These are phyloP conservation scores for Phataginus tricuspis DNA, from an alignment of 2,797 vertebrate species.

Conservation along the genomic window DNA sequence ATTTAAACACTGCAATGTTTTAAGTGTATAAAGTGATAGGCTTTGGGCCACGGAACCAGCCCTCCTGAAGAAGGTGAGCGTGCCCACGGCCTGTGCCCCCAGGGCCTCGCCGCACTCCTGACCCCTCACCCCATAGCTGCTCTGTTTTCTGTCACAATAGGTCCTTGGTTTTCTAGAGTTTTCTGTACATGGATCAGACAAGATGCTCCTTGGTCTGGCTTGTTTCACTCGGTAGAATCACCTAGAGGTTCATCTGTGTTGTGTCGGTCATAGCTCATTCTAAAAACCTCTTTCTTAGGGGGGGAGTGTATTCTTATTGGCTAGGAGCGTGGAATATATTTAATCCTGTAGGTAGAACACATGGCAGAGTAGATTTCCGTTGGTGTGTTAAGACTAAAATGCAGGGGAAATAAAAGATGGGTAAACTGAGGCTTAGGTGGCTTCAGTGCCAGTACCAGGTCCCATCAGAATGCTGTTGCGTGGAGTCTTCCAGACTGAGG, in stretches of 20 bases:
- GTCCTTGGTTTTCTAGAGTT: not conserved
- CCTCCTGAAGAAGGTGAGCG: no score
- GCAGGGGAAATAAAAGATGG: not conserved
- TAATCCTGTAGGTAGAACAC: not conserved
- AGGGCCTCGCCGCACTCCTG: not conserved
- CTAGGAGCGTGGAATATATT: not conserved
- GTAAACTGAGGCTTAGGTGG: not conserved
- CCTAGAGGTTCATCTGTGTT: not conserved
- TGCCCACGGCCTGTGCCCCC: not conserved
- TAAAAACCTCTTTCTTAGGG: not conserved
- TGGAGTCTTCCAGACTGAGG: no score
- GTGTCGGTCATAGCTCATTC: not conserved
- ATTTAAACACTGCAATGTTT: not conserved
- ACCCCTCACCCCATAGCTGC: no score
- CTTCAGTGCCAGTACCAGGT: not conserved
- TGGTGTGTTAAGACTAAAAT: not conserved
- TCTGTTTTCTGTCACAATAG: rapidly evolving
- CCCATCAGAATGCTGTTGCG: not conserved
- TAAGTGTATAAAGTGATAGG: no score
- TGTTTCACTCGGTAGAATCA: rapidly evolving
- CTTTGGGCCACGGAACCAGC: not conserved
- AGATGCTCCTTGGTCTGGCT: not conserved
- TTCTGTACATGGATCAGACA: not conserved
- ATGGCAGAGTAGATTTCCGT: not conserved
- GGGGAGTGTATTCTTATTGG: not conserved